Conservation (phyloP, 1,140 invertebrate genomes). For the Penaeus chinensis region DNA sequence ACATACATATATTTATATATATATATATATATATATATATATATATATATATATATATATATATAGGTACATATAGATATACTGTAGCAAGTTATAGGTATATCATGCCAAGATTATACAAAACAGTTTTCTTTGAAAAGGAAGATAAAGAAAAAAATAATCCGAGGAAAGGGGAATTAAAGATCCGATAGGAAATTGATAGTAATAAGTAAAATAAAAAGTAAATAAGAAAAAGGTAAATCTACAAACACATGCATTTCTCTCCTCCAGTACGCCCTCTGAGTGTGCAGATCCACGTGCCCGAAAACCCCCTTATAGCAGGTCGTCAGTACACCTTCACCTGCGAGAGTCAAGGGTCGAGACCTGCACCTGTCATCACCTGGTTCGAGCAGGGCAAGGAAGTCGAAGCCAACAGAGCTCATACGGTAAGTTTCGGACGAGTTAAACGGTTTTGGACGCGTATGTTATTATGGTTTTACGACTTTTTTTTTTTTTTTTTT, state of each 20-base stretch:
- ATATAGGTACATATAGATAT: too few species aligned
- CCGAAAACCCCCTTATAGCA: constrained; percentile 22
- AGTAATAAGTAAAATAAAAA: not conserved
- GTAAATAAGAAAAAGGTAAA: not conserved
- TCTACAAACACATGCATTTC: too few species aligned
- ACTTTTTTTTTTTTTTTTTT: not conserved
- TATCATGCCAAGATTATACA: too few species aligned
- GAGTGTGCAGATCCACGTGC: constrained; percentile 47
- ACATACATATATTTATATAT: too few species aligned
- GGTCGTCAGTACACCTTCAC: constrained; percentile 69
- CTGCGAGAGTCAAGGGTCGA: constrained; percentile 84
- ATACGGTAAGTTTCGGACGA: constrained; percentile 35
- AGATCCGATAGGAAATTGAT: not conserved
- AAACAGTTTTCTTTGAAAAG: too few species aligned
- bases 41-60: too few species aligned
- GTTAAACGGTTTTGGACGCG: not conserved
- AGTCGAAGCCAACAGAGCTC: constrained; percentile 37
- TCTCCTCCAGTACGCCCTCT: constrained; percentile 40
- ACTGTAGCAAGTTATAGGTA: too few species aligned
- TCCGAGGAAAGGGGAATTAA: not conserved
- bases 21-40: too few species aligned
- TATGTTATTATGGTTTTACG: not conserved
- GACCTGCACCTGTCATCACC: constrained; percentile 85
- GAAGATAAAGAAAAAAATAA: not conserved
- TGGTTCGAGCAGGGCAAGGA: constrained; percentile 79